These are phyloP conservation scores for Myzus persicae DNA, from an alignment of 1,140 invertebrate species.

Conservation along the genomic window DNA sequence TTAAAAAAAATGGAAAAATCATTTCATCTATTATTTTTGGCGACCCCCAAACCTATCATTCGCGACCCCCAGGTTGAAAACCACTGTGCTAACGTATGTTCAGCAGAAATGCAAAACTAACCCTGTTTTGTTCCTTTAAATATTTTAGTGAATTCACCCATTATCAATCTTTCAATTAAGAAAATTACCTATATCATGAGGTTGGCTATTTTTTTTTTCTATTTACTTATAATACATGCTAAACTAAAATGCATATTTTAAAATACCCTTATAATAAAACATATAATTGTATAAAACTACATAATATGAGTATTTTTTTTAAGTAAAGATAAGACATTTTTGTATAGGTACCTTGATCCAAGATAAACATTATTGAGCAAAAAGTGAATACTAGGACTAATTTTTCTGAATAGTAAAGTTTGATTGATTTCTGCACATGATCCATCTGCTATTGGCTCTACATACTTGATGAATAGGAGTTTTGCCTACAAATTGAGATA, in stretches of 20 bases:
- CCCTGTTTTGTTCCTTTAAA: no score
- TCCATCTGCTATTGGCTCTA: slow-evolving; percentile 60
- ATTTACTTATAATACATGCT: no score
- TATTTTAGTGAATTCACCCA: no score
- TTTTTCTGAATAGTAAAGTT: slow-evolving; percentile 78
- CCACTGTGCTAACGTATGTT: no score
- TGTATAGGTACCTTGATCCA: slow-evolving; percentile 66
- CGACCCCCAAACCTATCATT: no score
- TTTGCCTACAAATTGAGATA: slow-evolving; percentile 60
- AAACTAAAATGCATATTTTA: neutral
- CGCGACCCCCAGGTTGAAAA: no score
- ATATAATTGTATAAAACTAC: neutral
- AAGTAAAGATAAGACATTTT: neutral
- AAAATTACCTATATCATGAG: no score
- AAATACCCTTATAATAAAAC: neutral
- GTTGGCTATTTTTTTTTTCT: no score
- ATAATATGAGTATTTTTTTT: neutral
- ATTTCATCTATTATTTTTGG: no score
- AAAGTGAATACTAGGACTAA: slow-evolving; percentile 76
- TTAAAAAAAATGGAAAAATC: no score
- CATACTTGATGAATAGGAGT: slow-evolving; percentile 61
- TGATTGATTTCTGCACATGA: slow-evolving; percentile 67
- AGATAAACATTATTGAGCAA: slow-evolving; percentile 82
- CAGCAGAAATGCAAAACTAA: no score
- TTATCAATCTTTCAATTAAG: no score